Evolutionary conservation across 2,797 vertebrate genomes (phyloP), one percentile per base, ranked within the genome.

Genomic region (Helostoma temminkii): DNA sequence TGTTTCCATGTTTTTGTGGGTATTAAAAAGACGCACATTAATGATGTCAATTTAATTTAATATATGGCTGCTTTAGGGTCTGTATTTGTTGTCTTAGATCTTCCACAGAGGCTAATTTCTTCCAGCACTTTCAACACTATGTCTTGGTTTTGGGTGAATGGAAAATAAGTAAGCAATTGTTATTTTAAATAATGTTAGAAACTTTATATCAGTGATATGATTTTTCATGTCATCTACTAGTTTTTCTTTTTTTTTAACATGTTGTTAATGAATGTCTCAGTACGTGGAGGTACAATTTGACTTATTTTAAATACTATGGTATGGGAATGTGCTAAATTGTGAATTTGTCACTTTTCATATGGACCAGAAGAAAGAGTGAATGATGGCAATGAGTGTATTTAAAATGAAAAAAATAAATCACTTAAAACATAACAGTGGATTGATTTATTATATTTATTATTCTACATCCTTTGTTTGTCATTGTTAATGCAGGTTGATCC

Each of bases 81-180:
- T 37, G 22, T n/a, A n/a, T 57, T 26, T 1, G 11, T 60, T 46
- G 32, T 42, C 49, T 39, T 26, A 15, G 25, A 30, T 34, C 25
- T 54, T 80, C 46, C 55, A 2, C 12, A 19, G 56, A 63, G 66
- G 53, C 26, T 59, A 0, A 0, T 53, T 49, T 58, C 66, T 50
- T 79, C 52, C 21, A 14, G 67, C 80, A 78, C 66, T 82, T 86
- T 85, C 58, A 77, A 79, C 83, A 83, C 81, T 86, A 68, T 63
- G 41, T 30, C 64, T 75, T 46, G 19, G 25, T 78, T 74, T 32
- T 8, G 39, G 69, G 47, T 78, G 26, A 67, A 62, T 32, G 30
- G 41, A 52, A 1, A 57, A 50, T 32, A n/a, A 10, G 6, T 61
- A 46, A 49, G 60, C 7, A 30, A 4, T 12, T 34, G 42, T 6